A percentile compares a stretch with the other conserved stretches of the same genome.
Evolutionary conservation across 2,797 vertebrate species (phyloP).

Genomic region (Rhodeus uyekii): DNA sequence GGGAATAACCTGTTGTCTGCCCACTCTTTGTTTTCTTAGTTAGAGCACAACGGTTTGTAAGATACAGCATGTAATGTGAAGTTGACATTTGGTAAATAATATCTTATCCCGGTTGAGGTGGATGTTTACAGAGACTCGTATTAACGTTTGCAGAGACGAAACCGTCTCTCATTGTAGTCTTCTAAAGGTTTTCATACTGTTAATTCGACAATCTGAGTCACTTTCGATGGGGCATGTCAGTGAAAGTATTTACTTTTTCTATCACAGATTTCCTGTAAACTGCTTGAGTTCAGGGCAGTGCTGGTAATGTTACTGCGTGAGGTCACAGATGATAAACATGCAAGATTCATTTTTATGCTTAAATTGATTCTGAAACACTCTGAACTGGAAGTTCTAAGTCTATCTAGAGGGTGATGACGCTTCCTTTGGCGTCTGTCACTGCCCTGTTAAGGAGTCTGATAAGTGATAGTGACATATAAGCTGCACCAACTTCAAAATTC

Average conservation of each 20-base stretch:
- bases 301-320: constrained; percentile 24
- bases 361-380: neutral
- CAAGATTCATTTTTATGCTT: constrained; percentile 11
- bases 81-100: constrained; percentile 27
- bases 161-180: constrained; percentile 5
- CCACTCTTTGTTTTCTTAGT: constrained; percentile 22
- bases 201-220: neutral
- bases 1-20: constrained; percentile 43
- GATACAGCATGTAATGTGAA: constrained; percentile 39
- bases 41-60: neutral
- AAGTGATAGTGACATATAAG: neutral
- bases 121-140: constrained; percentile 38
- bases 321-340: constrained; percentile 24
- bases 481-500: constrained; percentile 47
- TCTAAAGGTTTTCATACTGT: neutral
- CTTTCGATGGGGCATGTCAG: neutral
- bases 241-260: constrained; percentile 35
- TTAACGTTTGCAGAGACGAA: constrained; percentile 19
- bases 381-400: neutral
- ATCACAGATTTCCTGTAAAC: constrained; percentile 35
- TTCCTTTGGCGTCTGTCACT: constrained; percentile 8
- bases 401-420: neutral
- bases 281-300: constrained; percentile 9
- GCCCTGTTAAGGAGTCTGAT: constrained; percentile 6
- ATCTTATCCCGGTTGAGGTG: constrained; percentile 30